Percentiles rank a stretch among this genome's conserved stretches.
phyloP scores from a whole-genome alignment of 2,113 vertebrate species.

The Neofelis nebulosa region DNA sequence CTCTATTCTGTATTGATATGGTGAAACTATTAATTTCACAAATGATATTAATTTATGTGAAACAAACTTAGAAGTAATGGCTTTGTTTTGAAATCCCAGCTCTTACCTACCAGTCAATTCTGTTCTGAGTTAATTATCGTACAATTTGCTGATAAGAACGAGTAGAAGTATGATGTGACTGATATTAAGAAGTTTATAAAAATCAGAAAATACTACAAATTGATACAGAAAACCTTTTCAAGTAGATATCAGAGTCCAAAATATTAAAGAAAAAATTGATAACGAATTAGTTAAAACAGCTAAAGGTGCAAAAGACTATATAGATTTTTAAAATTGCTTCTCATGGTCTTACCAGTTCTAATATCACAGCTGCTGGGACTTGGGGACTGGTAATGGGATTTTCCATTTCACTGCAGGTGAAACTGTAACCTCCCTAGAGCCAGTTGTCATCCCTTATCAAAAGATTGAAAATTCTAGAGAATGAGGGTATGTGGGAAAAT shows the following conservation, averaged over 20 bases:
- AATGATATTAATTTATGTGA: neutral
- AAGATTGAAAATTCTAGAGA: slow-evolving; percentile 10
- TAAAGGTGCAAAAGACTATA: neutral
- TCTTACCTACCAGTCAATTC: neutral
- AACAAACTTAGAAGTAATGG: neutral
- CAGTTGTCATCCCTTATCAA: neutral
- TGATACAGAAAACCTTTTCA: neutral
- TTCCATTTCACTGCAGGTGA: slow-evolving; percentile 45
- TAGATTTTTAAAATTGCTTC: slow-evolving; percentile 12
- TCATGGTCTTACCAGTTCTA: neutral
- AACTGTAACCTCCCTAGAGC: slow-evolving; percentile 28
- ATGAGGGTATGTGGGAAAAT: neutral
- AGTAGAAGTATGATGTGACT: neutral
- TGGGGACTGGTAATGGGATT: slow-evolving; percentile 12
- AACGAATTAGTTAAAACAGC: slow-evolving; percentile 18
- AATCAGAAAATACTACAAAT: neutral
- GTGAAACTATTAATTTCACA: neutral
- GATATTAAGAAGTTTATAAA: neutral
- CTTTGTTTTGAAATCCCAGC: neutral
- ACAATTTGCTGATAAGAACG: neutral
- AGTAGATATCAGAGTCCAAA: neutral
- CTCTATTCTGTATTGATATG: neutral
- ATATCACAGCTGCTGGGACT: neutral
- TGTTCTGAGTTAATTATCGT: neutral
- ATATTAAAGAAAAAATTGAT: slow-evolving; percentile 13